Percentiles rank a stretch among this genome's conserved stretches.
phyloP scores from a whole-genome alignment of 2,888 invertebrate genomes.

The Scaptomyza tumidula region DNA sequence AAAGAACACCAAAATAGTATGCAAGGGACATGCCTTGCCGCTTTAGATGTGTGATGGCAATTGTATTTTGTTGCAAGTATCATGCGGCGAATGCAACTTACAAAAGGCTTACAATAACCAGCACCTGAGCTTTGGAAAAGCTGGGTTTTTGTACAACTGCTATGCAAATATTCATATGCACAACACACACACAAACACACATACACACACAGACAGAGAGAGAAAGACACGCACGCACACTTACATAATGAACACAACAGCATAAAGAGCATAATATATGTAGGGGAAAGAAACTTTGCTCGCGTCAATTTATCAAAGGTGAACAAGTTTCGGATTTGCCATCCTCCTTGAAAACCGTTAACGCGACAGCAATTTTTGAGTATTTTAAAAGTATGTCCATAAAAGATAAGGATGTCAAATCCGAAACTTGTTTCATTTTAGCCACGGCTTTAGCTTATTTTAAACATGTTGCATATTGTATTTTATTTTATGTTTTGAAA shows the following conservation, averaged over 20 bases:
- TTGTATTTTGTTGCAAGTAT: not conserved
- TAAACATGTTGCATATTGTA: too few species aligned
- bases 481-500: too few species aligned
- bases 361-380: not conserved
- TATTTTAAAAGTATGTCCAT: not conserved
- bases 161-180: not conserved
- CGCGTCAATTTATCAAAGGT: constrained; percentile 1
- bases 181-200: not conserved
- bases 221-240: not conserved
- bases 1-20: not conserved
- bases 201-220: not conserved
- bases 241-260: constrained; percentile 1
- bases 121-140: constrained; percentile 22
- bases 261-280: not conserved
- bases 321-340: not conserved
- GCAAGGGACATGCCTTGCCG: not conserved
- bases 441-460: too few species aligned
- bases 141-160: not conserved
- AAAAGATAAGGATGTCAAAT: too few species aligned
- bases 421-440: too few species aligned
- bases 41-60: constrained; percentile 1
- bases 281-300: not conserved
- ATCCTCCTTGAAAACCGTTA: too few species aligned
- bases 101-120: constrained; percentile 37
- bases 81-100: constrained; percentile 16